Conservation (phyloP, 1,140 invertebrate genomes). For the Metaphire vulgaris region DNA sequence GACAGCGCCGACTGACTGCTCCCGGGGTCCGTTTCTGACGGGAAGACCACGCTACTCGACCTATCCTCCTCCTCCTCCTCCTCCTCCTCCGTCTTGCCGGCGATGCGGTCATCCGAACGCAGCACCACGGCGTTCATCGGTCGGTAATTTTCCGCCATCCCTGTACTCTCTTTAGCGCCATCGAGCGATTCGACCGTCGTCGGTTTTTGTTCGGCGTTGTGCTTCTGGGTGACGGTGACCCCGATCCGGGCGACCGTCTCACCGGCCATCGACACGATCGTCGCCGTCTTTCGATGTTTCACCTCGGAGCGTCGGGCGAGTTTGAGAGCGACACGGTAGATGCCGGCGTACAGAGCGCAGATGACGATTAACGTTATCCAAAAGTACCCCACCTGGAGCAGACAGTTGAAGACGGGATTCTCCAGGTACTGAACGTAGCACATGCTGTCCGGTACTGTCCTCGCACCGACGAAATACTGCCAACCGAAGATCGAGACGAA, state of each 20-base stretch:
- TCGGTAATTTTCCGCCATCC: neutral
- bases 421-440: conserved; percentile 97
- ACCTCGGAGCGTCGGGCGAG: conserved; percentile 93
- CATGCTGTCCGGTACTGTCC: conserved; percentile 63
- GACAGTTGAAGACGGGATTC: conserved; percentile 93
- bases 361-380: conserved; percentile 71
- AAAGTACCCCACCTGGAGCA: conserved; percentile 96
- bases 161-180: conserved; percentile 20
- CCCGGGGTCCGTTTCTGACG: conserved; percentile 72
- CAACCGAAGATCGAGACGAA: conserved; percentile 98
- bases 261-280: conserved; percentile 31
- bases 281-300: conserved; percentile 57
- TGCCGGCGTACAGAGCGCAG: conserved; percentile 77
- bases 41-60: conserved; percentile 88
- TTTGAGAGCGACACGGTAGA: conserved; percentile 94
- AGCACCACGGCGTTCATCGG: neutral
- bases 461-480: conserved; percentile 91
- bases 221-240: conserved; percentile 30
- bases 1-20: conserved; percentile 57
- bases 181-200: conserved; percentile 24
- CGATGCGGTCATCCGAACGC: neutral
- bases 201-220: neutral
- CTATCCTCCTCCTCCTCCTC: conserved; percentile 65
- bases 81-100: conserved; percentile 25
- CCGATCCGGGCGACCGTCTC: conserved; percentile 32